These are phyloP conservation scores for Sesia apiformis DNA, from an alignment of 2,888 invertebrate species.

Conservation along the genomic window DNA sequence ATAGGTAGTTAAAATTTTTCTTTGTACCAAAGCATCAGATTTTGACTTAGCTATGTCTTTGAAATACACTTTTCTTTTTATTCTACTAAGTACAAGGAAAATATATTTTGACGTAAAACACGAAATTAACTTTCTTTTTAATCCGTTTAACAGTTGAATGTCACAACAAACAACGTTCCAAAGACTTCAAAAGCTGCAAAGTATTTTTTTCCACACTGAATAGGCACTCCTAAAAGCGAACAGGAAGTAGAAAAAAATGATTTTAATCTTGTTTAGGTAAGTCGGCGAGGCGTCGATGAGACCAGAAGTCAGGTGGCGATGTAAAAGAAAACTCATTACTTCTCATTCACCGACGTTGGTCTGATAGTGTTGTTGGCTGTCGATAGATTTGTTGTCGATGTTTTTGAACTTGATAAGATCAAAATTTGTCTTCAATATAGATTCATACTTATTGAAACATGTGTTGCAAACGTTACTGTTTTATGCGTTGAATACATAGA, in stretches of 20 bases:
- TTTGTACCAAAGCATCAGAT: no score
- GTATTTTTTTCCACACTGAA: constrained; percentile 11
- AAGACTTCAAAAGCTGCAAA: constrained; percentile 20
- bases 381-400: no score
- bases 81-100: no score
- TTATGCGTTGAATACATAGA: no score
- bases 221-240: constrained; percentile 8
- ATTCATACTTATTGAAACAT: no score
- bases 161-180: constrained; percentile 18
- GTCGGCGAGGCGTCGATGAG: constrained; percentile 42
- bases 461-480: no score
- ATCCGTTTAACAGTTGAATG: constrained; percentile 10
- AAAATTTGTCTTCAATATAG: no score
- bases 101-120: no score
- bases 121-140: constrained; percentile 2
- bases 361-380: constrained; percentile 23
- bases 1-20: no score
- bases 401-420: no score
- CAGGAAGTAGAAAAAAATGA: constrained; percentile 36
- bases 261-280: constrained; percentile 64
- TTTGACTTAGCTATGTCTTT: no score
- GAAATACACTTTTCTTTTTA: no score
- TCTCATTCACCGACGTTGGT: constrained; percentile 50
- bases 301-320: constrained; percentile 58
- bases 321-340: constrained; percentile 70